Evolutionary conservation across 2,888 invertebrate species (phyloP), one percentile per base, ranked within the genome.

Genomic region (Podotricha telesiphe): DNA sequence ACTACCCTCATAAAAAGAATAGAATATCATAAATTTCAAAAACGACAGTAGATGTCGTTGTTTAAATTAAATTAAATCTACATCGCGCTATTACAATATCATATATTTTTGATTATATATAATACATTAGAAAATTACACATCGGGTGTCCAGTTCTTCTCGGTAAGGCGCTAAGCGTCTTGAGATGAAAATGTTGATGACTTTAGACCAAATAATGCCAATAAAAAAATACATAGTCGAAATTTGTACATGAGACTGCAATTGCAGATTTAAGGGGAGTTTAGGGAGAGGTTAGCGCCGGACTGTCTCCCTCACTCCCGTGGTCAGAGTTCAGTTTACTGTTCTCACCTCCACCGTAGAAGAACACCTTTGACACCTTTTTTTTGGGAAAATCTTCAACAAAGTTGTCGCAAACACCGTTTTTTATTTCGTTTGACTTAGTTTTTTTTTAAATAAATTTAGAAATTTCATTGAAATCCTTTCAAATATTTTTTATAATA

Each of bases 301-400:
- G 77, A 77, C 77, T 74, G 4, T 86, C 87, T 88, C 77, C 81
- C 78, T 68, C 61, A 62, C 69, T 71, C 74, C 71, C 63, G 56
- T 77, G 80, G 76, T 81, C 76, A 77, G 87, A 89, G 89, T 87
- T 86, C 89, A 89, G 88, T 81, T 65, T 82, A 80, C 88, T 89
- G 89, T 86, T 87, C 91, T 90, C 90, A 70, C 74, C 81, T 68
- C 75, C 82, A 88, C 89, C 85, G 89, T 48, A 84, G 88, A 80
- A 89, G 88, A 86, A 83, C 76, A 53, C 65, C 1, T 73, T 88
- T 85, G 89, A 89, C 88, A 86, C 78, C 85, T 75, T 76, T 83
- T n/a, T n/a, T 86, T 88, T 80, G 72, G 45, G 19, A 42, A 11
- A 13, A 13, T 8, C 8, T 37, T 37, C 8, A 7, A 37, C 1